Conservation (phyloP, 2,797 vertebrate genomes). For the Aldrovandia affinis region DNA sequence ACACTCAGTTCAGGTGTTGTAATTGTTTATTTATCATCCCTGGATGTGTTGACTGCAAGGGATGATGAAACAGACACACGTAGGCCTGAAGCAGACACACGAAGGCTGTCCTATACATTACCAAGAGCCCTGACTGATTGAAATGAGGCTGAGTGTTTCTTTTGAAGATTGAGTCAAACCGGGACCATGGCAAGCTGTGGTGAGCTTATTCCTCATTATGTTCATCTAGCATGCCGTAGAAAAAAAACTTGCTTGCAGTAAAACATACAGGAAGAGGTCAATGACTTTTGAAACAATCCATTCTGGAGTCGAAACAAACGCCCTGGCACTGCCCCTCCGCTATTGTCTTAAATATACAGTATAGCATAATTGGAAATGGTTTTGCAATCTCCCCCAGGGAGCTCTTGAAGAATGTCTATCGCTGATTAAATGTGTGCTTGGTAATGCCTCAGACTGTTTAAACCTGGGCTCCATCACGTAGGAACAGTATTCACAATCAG, state of each 20-base stretch:
- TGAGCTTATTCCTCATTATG: background rate
- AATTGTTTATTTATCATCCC: background rate
- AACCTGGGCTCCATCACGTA: constrained; percentile 56
- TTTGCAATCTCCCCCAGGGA: constrained; percentile 62
- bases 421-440: constrained; percentile 62
- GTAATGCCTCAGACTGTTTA: constrained; percentile 57
- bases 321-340: background rate
- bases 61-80: background rate
- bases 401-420: constrained; percentile 64
- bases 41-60: background rate
- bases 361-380: constrained; percentile 13
- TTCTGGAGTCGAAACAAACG: background rate
- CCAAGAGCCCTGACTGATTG: background rate
- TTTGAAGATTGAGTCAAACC: constrained; percentile 1
- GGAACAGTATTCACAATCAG: constrained; percentile 57
- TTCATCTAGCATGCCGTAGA: background rate
- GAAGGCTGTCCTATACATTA: background rate
- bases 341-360: constrained; percentile 6
- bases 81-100: background rate
- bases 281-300: background rate
- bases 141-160: background rate
- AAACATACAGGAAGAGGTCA: constrained; percentile 9
- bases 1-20: background rate
- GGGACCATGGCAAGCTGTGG: background rate
- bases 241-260: background rate